Evolutionary conservation across 2,797 vertebrate genomes (phyloP).

Genomic region (Helicolenus hilgendorfi): DNA sequence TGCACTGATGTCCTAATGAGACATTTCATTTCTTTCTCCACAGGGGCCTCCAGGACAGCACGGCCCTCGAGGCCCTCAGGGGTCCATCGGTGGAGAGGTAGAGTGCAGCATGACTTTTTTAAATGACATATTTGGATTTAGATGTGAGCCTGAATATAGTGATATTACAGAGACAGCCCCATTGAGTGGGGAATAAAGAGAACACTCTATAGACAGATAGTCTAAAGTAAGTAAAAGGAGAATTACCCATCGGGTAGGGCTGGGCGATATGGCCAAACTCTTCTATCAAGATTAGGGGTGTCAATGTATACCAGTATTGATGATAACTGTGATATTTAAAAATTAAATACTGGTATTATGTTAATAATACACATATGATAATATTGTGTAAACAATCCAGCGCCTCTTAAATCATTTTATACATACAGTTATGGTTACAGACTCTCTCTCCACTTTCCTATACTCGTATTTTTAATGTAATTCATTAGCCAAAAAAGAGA

Average conservation of each 20-base stretch:
- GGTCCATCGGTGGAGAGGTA: conserved; percentile 93
- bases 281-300: too few relatives aligned
- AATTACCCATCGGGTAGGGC: neutral
- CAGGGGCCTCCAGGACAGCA: conserved; percentile 95
- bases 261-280: too few relatives aligned
- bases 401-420: too few relatives aligned
- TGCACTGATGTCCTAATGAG: conserved; percentile 23
- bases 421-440: too few relatives aligned
- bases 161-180: neutral
- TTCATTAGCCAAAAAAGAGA: too few relatives aligned
- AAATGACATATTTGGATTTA: neutral
- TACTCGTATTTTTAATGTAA: too few relatives aligned
- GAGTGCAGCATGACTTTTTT: conserved; percentile 35
- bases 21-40: conserved; percentile 51
- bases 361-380: too few relatives aligned
- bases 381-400: too few relatives aligned
- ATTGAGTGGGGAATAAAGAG: neutral
- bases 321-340: too few relatives aligned
- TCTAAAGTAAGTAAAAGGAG: neutral
- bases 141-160: neutral
- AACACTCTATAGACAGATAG: neutral
- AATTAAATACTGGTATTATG: too few relatives aligned
- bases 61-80: conserved; percentile 93
- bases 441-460: too few relatives aligned
- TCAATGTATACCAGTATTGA: too few relatives aligned